Evolutionary conservation across 1,140 invertebrate species (phyloP).

Genomic region (Oppia nitens): DNA sequence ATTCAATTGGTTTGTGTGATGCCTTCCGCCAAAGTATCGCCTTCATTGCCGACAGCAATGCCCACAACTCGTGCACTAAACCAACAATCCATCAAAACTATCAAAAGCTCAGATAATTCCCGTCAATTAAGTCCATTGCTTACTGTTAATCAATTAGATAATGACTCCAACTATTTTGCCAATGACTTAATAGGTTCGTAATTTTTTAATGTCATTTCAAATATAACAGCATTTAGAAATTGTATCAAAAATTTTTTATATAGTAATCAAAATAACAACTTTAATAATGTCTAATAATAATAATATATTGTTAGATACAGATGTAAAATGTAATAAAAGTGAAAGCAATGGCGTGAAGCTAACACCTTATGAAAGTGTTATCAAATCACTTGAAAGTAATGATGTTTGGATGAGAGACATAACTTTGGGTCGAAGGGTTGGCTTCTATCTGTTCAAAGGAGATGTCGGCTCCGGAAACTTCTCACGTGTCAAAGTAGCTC

Average conservation of each 20-base stretch:
- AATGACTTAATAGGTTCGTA: too few relatives aligned
- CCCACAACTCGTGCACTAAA: not conserved
- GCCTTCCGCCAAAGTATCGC: not conserved
- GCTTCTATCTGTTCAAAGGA: constrained; percentile 46
- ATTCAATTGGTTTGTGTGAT: not conserved
- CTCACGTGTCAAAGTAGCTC: constrained; percentile 68
- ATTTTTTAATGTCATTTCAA: too few relatives aligned
- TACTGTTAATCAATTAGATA: too few relatives aligned
- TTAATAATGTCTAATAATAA: too few relatives aligned
- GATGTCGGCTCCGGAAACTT: constrained; percentile 71
- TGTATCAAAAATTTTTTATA: too few relatives aligned
- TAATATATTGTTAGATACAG: too few relatives aligned
- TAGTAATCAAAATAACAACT: too few relatives aligned
- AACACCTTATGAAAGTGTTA: constrained; percentile 11
- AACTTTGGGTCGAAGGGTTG: constrained; percentile 43
- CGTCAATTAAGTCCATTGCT: too few relatives aligned
- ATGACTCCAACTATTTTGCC: too few relatives aligned
- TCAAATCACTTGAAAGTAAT: constrained; percentile 28
- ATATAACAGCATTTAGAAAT: too few relatives aligned
- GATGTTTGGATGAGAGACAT: constrained; percentile 40
- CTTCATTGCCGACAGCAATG: too few relatives aligned
- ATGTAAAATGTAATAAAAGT: not conserved
- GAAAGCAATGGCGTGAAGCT: not conserved
- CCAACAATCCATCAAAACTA: not conserved
- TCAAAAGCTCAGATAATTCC: not conserved